Base-by-base conservation (phyloP, 2,888 invertebrate species). In the Drosophila fungiperda region DNA sequence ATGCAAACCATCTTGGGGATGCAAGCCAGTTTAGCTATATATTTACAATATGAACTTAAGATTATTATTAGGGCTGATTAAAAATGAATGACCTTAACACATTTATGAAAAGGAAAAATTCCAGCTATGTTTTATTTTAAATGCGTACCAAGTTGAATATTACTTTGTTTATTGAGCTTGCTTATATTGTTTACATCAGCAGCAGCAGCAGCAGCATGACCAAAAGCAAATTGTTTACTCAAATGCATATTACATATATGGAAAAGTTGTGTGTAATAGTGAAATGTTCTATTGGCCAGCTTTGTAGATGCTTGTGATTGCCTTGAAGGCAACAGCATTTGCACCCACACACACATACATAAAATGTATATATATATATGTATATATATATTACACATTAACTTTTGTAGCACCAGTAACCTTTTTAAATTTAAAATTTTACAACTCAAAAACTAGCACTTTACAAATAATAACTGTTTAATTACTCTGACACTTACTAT, bases 351-450 rank as follows among this genome's bases (percentile, higher is more conserved):
- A 35, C 36, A 23, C 23, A 26, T 4, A 20, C 7, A 52, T 9
- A 26, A 20, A 11, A 49, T 38, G 20, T n/a, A 33, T 11, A 35
- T 35, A 33, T n/a, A 36, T 17, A 54, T 40, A 23, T 17, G 23
- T 42, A 54, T 48, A 60, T 54, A 55, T 54, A 69, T 52, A 52
- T 32, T 26, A 62, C 42, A 15, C 32, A 20, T 50, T 54, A 66
- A 54, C 54, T 67, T 52, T 42, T 54, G 26, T 55, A 8, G 55
- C 36, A 67, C 58, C 53, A 58, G 52, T 55, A 69, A 38, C 65
- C n/a, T 45, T 69, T 78, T 69, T 78, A 40, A 33, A 74, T 74
- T 77, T 1, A 66, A 49, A 65, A 77, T 62, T 63, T 68, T 40
- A 60, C 61, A 66, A 69, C 53, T 54, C n/a, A 45, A 68, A 64